Conservation (phyloP, 2,888 invertebrate species). For the Drosophila leonis region DNA sequence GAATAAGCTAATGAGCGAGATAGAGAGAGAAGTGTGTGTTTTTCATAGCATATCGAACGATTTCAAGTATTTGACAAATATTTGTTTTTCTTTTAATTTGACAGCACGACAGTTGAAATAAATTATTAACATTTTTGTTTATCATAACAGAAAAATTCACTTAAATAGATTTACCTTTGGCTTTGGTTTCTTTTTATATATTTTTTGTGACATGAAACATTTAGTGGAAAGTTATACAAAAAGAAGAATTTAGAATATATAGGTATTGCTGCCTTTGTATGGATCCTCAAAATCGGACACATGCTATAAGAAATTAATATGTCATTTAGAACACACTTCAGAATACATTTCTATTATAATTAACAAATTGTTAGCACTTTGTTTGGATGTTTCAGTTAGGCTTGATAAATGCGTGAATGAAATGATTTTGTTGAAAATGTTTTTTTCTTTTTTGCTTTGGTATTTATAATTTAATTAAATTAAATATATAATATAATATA, state of each 20-base stretch:
- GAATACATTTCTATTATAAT: slow-evolving; percentile 17
- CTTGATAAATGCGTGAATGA: slow-evolving; percentile 13
- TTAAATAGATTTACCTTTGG: slow-evolving; percentile 67
- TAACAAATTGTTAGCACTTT: slow-evolving; percentile 23
- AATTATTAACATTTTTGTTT: slow-evolving; percentile 60
- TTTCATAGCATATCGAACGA: slow-evolving; percentile 63
- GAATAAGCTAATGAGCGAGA: slow-evolving; percentile 34
- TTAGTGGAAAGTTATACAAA: slow-evolving; percentile 68
- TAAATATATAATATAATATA: slow-evolving; percentile 21
- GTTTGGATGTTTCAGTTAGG: slow-evolving; percentile 23
- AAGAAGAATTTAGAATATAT: slow-evolving; percentile 90
- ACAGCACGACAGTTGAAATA: slow-evolving; percentile 68
- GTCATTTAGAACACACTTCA: slow-evolving; percentile 61
- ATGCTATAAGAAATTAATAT: slow-evolving; percentile 87
- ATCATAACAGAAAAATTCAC: slow-evolving; percentile 41
- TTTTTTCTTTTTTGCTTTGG: slow-evolving; percentile 36
- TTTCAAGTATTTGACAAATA: slow-evolving; percentile 45
- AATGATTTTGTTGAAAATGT: neutral
- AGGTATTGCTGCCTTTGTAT: slow-evolving; percentile 92
- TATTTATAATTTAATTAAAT: slow-evolving; percentile 13
- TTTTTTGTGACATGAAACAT: slow-evolving; percentile 66
- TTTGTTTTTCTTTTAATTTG: slow-evolving; percentile 14
- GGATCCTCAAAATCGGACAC: slow-evolving; percentile 90
- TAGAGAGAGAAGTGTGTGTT: slow-evolving; percentile 56
- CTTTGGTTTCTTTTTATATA: slow-evolving; percentile 14